A percentile compares a stretch with the other conserved stretches of the same genome.
Evolutionary conservation across 2,113 vertebrate species (phyloP).

Genomic region (Lampris incognitus): DNA sequence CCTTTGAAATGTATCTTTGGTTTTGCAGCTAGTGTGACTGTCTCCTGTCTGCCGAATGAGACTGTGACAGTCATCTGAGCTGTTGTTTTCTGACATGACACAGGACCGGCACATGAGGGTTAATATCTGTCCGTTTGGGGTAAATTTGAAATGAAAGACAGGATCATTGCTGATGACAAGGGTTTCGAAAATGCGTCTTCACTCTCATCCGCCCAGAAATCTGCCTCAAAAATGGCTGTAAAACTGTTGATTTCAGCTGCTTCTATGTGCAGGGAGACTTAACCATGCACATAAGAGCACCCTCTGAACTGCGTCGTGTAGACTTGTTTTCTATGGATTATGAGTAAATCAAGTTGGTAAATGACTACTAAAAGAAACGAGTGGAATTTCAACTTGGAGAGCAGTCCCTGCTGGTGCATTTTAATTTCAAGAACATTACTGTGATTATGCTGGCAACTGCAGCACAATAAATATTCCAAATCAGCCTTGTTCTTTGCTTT

Average conservation of each 20-base stretch:
- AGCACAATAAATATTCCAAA: too few relatives aligned
- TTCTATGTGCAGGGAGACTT: constrained; percentile 17
- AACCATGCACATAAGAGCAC: neutral
- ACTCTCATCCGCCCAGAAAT: neutral
- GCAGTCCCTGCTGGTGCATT: too few relatives aligned
- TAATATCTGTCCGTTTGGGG: neutral
- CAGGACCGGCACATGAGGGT: neutral
- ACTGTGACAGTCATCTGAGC: constrained; percentile 18
- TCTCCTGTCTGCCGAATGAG: constrained; percentile 4
- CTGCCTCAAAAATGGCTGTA: neutral
- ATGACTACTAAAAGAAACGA: too few relatives aligned
- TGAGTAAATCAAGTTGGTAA: too few relatives aligned
- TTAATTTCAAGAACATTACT: too few relatives aligned
- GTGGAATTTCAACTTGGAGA: too few relatives aligned
- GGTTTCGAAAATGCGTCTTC: neutral
- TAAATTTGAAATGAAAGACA: neutral
- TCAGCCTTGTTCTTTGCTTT: too few relatives aligned
- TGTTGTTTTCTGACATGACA: constrained; percentile 6
- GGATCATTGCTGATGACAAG: neutral
- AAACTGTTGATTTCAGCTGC: constrained; percentile 8
- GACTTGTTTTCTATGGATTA: too few relatives aligned
- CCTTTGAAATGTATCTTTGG: constrained; percentile 22
- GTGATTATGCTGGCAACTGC: too few relatives aligned
- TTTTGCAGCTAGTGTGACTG: constrained; percentile 8
- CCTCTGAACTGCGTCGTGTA: neutral